Percentiles rank a stretch among this genome's conserved stretches.
phyloP scores from a whole-genome alignment of 2,888 invertebrate genomes.

The Pharmacophagus antenor region DNA sequence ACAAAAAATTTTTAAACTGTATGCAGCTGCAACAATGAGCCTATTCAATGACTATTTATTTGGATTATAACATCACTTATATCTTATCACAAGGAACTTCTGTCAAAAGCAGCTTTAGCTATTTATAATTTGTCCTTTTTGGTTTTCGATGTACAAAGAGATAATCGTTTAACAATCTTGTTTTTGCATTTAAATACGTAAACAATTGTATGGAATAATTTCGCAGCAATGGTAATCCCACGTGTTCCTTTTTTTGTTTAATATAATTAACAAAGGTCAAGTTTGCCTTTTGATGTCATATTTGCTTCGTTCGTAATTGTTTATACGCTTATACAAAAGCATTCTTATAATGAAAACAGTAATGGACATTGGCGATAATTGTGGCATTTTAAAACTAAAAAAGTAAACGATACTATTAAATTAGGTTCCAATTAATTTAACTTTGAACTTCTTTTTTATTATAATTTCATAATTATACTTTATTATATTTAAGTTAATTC shows the following conservation, averaged over 20 bases:
- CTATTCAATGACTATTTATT: no score
- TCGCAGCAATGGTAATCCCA: not conserved
- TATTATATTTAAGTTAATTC: no score
- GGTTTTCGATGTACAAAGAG: not conserved
- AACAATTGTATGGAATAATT: not conserved
- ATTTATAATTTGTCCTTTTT: no score
- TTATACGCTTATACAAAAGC: not conserved
- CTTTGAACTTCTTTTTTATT: not conserved
- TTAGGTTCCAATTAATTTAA: no score
- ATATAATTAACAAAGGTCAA: not conserved
- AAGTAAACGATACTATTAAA: no score
- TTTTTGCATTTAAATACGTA: not conserved
- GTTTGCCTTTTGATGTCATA: not conserved
- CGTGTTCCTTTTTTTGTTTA: not conserved
- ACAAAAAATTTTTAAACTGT: no score
- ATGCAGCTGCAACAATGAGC: no score
- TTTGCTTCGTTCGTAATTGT: not conserved
- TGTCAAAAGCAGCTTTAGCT: no score
- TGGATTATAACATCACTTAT: no score
- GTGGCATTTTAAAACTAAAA: not conserved
- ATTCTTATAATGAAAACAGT: not conserved
- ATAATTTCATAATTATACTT: not conserved
- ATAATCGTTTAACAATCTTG: not conserved
- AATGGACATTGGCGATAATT: not conserved
- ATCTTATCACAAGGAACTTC: no score